Evolutionary conservation across 2,113 vertebrate species (phyloP).

Genomic region (Spizaetus ornatus): DNA sequence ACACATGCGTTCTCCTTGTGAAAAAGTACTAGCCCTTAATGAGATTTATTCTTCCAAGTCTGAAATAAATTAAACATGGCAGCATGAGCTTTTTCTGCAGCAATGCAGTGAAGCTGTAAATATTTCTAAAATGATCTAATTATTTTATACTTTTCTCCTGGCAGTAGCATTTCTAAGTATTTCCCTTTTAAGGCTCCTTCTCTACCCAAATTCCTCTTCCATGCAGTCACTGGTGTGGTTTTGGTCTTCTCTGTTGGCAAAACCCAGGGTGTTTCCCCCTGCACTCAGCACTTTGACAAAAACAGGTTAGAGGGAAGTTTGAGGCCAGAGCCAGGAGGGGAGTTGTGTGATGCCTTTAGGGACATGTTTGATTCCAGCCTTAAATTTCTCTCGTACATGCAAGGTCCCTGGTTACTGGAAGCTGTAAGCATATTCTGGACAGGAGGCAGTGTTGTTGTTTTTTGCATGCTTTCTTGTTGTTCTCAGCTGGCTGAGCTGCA

Average conservation of each 20-base stretch:
- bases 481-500: neutral
- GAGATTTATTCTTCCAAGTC: constrained; percentile 39
- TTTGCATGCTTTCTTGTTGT: neutral
- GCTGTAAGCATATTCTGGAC: neutral
- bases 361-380: neutral
- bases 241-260: neutral
- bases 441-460: neutral
- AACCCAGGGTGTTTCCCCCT: neutral
- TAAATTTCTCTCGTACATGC: fast-evolving
- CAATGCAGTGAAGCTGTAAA: constrained; percentile 13
- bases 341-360: neutral
- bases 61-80: constrained; percentile 45
- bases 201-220: neutral
- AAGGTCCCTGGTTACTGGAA: neutral
- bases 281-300: neutral
- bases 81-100: neutral
- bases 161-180: neutral
- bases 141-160: neutral
- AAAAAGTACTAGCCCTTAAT: neutral
- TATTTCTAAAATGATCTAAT: constrained; percentile 30
- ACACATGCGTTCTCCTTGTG: constrained; percentile 31
- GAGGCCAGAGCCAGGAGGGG: neutral
- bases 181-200: constrained; percentile 17
- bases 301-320: neutral
- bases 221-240: neutral